These are phyloP conservation scores for Lasius platythorax DNA, from an alignment of 2,888 invertebrate genomes.

Conservation along the genomic window DNA sequence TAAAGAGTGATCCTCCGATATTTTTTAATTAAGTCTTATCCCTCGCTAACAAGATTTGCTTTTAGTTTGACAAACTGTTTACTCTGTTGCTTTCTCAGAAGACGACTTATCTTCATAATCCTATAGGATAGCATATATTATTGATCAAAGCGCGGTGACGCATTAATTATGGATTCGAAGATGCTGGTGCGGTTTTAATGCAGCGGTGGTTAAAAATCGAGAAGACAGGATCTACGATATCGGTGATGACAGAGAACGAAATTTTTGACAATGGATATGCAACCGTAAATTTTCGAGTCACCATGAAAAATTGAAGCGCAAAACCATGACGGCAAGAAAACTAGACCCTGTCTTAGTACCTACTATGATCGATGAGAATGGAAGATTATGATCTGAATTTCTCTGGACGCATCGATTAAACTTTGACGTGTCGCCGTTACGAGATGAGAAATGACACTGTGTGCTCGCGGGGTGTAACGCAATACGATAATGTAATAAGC, in stretches of 20 bases:
- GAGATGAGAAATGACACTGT: slow-evolving; percentile 34
- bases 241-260: neutral
- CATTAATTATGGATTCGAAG: neutral
- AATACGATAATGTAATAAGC: slow-evolving; percentile 52
- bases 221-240: neutral
- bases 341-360: neutral
- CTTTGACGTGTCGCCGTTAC: slow-evolving; percentile 39
- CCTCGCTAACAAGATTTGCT: neutral
- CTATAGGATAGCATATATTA: neutral
- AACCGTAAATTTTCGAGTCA: slow-evolving; percentile 1
- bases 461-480: slow-evolving; percentile 28
- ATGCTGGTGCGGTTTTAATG: neutral
- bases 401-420: slow-evolving; percentile 44
- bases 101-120: neutral
- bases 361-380: slow-evolving; percentile 47
- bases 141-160: neutral
- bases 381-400: slow-evolving; percentile 46
- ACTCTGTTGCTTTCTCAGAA: neutral
- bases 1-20: neutral
- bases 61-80: neutral
- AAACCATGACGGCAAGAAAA: neutral
- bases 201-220: neutral
- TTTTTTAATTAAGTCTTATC: slow-evolving; percentile 10
- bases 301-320: slow-evolving; percentile 24
- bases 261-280: slow-evolving; percentile 6